Base-by-base conservation (phyloP, 2,888 invertebrate species). In the Cerastis leucographa region DNA sequence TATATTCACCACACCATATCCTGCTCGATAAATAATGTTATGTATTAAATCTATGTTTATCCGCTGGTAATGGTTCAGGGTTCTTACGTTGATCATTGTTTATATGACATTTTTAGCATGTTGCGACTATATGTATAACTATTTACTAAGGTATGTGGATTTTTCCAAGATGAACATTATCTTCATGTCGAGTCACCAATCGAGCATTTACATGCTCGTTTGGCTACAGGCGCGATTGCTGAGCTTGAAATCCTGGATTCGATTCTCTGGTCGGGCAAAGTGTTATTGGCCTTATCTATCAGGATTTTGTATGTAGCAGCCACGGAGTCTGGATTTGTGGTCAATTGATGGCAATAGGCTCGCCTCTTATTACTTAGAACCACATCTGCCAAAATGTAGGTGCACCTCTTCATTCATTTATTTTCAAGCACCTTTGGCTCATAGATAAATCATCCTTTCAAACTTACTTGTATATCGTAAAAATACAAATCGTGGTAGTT, bases 11-110 rank as follows among this genome's bases (percentile, higher is more conserved):
- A 44, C 75, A 79, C n/a, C 14, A 85, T 85, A 87, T 90, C 87
- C 90, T 89, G 90, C 87, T 90, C 75, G 71, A 76, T 85, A 84
- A 86, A 82, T 88, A 79, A 71, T 54, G 25, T 81, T 82, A 70
- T 67, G 65, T 71, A 72, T 73, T 70, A 59, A 78, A 72, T 84
- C 25, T 73, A 68, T 81, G 35, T 85, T 74, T 68, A 61, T 62
- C 42, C n/a, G 29, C 17, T 71, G 7, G 49, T 76, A 80, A 84
- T 83, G 42, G 49, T 74, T 46, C 75, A 64, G 62, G 25, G 62
- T 54, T 81, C 54, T 75, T 56, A 65, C 29, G 29, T 62, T 22
- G 19, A 64, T 14, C 1, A 14, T 67, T 61, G 61, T 22, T 59
- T 44, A 49, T 22, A 29, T 17, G 12, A 61, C 70, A 59, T 73